Percentiles rank a stretch among this genome's conserved stretches.
Evolutionary conservation across 2,113 vertebrate genomes (phyloP).

Genomic region (Bettongia penicillata): DNA sequence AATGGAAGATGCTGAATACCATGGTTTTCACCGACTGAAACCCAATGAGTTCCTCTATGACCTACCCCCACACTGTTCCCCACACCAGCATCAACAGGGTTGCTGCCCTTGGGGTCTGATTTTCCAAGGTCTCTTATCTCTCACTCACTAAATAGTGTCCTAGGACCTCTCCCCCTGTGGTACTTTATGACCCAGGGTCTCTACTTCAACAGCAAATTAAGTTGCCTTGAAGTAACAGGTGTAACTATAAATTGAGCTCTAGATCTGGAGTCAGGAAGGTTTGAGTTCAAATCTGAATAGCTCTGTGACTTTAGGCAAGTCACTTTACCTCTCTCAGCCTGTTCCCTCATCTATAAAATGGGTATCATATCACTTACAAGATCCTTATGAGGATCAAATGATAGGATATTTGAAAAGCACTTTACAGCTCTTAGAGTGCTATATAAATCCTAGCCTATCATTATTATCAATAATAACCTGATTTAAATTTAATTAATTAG

Average conservation of each 20-base stretch:
- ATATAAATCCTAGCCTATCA: neutral
- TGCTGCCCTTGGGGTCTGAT: neutral
- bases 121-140: neutral
- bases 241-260: neutral
- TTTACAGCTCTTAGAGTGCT: neutral
- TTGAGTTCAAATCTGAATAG: neutral
- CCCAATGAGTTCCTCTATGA: neutral
- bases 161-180: neutral
- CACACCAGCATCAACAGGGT: neutral
- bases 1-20: neutral
- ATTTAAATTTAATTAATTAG: neutral
- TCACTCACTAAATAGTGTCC: neutral
- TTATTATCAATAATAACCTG: neutral
- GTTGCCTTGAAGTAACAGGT: neutral
- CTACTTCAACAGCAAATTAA: neutral
- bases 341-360: neutral
- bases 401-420: neutral
- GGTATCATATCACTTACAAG: neutral
- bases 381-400: neutral
- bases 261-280: neutral
- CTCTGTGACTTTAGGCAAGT: neutral
- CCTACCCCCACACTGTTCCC: neutral
- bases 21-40: neutral
- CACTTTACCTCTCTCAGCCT: neutral
- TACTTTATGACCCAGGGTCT: neutral